Evolutionary conservation across 1,140 invertebrate species (phyloP).

Genomic region (Rhyzopertha dominica): DNA sequence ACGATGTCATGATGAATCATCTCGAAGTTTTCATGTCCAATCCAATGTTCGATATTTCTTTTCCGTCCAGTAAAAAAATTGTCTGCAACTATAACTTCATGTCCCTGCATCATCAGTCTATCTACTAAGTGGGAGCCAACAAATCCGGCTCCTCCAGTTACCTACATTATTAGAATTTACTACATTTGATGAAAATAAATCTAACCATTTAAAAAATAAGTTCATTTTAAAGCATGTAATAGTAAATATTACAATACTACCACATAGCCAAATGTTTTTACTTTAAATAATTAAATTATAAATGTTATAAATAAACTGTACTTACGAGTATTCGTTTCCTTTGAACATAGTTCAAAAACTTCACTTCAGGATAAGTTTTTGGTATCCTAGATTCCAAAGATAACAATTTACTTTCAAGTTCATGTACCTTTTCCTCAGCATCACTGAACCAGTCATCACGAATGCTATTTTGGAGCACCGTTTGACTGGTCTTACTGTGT

Average conservation of each 20-base stretch:
- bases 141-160: slow-evolving; percentile 98
- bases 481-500: slow-evolving; percentile 2
- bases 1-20: slow-evolving; percentile 98
- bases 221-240: background rate
- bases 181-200: background rate
- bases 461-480: slow-evolving; percentile 15
- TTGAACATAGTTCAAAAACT: slow-evolving; percentile 84
- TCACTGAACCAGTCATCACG: slow-evolving; percentile 28
- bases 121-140: slow-evolving; percentile 98
- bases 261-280: no score
- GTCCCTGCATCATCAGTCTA: slow-evolving; percentile 89
- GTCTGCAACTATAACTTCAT: slow-evolving; percentile 97
- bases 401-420: slow-evolving; percentile 66
- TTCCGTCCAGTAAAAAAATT: slow-evolving; percentile 98
- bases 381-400: slow-evolving; percentile 66
- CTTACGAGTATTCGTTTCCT: slow-evolving; percentile 84
- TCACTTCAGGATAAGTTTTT: slow-evolving; percentile 85
- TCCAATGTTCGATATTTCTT: slow-evolving; percentile 97
- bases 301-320: slow-evolving; percentile 4
- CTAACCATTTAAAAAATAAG: background rate
- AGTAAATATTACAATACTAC: slow-evolving; percentile 2
- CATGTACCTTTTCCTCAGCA: slow-evolving; percentile 49
- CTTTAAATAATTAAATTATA: no score
- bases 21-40: slow-evolving; percentile 98
- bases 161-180: slow-evolving; percentile 46